Evolutionary conservation across 2,113 vertebrate genomes (phyloP), one percentile per base, ranked within the genome.

Genomic region (Dromiciops gliroides): DNA sequence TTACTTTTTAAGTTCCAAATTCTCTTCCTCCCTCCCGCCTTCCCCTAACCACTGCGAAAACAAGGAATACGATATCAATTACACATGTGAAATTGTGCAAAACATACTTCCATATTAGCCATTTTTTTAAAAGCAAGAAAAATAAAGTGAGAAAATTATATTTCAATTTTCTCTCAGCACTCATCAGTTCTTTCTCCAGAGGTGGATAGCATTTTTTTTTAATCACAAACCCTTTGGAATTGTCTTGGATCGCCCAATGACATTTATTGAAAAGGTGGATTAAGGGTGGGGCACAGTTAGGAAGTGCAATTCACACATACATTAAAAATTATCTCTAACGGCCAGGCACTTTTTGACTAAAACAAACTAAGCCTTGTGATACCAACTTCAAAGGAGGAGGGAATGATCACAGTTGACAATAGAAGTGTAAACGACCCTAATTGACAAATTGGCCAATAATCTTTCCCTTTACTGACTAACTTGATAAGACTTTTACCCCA

Each of bases 311-410:
- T 95, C 89, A 25, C 89, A 92, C 91, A 7, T 50, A 47, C 90
- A 94, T 90, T 93, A 92, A 93, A 97, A 50, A 89, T 96, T 95
- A 91, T 94, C 22, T 11, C 60, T 96, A 89, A 92, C 89, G 96
- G 94, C 92, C 89, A 94, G 93, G 95, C 26, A 90, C 53, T 28
- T 92, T 92, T 95, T 90, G 51, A 44, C 67, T 94, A 22, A 90
- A 95, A 60, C 60, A 94, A 94, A 93, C 31, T 50, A 94, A 94
- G 90, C 28, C 60, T 94, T 93, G 56, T 91, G 89, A 95, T 56
- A 94, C 50, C 28, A 11, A 11, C n/a, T 75, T 91, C 92, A 92
- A 94, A 91, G 93, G 49, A 94, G 94, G 89, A 75, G 94, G 83
- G 67, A 31, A 89, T 47, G 50, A 92, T 95, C 49, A 50, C 91